Evolutionary conservation across 2,797 vertebrate genomes (phyloP).

Genomic region (Holocentrus rufus): DNA sequence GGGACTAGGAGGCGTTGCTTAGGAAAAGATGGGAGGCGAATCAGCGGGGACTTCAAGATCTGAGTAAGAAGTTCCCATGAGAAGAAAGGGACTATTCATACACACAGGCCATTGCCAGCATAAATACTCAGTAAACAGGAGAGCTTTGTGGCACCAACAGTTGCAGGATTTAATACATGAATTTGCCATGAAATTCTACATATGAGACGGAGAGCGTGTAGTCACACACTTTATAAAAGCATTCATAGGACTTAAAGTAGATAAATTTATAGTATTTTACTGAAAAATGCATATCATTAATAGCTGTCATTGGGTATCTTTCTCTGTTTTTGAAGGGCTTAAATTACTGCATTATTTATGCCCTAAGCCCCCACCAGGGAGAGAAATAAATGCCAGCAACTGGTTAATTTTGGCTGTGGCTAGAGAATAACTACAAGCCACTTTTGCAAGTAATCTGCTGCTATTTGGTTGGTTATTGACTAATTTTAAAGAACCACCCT

Average conservation of each 20-base stretch:
- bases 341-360: neutral
- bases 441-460: too few species aligned
- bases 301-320: neutral
- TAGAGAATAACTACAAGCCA: too few species aligned
- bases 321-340: neutral
- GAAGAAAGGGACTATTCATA: slow-evolving; percentile 74
- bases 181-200: slow-evolving; percentile 14
- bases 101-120: slow-evolving; percentile 49
- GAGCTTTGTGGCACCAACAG: slow-evolving; percentile 50
- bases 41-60: slow-evolving; percentile 50
- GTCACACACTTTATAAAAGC: neutral
- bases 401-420: too few species aligned
- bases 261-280: neutral
- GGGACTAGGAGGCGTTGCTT: slow-evolving; percentile 51
- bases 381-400: too few species aligned
- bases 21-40: slow-evolving; percentile 49
- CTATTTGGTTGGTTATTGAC: neutral
- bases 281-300: slow-evolving; percentile 1
- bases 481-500: slow-evolving; percentile 3
- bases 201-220: neutral
- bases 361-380: too few species aligned
- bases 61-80: slow-evolving; percentile 41
- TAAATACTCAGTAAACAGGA: slow-evolving; percentile 64
- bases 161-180: slow-evolving; percentile 22
- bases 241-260: neutral